Evolutionary conservation across 1,140 invertebrate genomes (phyloP).

Genomic region (Drosophila mauritiana): DNA sequence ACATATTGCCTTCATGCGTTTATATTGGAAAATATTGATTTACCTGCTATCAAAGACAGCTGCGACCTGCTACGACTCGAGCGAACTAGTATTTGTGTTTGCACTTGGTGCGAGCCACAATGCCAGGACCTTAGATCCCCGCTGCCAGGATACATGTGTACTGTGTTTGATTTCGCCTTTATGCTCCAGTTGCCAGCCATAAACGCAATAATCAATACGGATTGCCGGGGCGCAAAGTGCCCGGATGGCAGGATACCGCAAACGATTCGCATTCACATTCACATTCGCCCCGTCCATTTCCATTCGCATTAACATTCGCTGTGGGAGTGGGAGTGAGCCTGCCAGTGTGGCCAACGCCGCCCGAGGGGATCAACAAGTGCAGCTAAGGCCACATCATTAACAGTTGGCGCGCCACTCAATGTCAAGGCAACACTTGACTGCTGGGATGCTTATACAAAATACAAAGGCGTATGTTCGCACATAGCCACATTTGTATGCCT

Average conservation of each 20-base stretch:
- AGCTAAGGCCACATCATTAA: constrained; percentile 78
- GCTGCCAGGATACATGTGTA: constrained; percentile 6
- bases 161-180: constrained; percentile 39
- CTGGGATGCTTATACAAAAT: background rate
- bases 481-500: constrained; percentile 9
- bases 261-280: constrained; percentile 8
- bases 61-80: constrained; percentile 43
- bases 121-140: constrained; percentile 32
- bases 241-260: constrained; percentile 5
- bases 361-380: constrained; percentile 67
- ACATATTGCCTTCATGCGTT: constrained; percentile 66
- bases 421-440: constrained; percentile 56
- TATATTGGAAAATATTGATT: constrained; percentile 82
- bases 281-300: constrained; percentile 1
- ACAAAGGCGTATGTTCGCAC: constrained; percentile 6
- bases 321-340: background rate
- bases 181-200: constrained; percentile 52
- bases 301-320: background rate
- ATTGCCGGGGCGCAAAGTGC: constrained; percentile 58
- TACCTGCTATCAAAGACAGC: constrained; percentile 79
- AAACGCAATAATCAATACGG: constrained; percentile 79
- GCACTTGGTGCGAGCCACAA: constrained; percentile 14
- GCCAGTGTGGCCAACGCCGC: background rate
- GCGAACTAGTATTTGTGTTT: constrained; percentile 17
- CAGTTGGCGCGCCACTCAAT: constrained; percentile 59